Conservation (phyloP, 2,888 invertebrate genomes). For the Ophion slaviceki region DNA sequence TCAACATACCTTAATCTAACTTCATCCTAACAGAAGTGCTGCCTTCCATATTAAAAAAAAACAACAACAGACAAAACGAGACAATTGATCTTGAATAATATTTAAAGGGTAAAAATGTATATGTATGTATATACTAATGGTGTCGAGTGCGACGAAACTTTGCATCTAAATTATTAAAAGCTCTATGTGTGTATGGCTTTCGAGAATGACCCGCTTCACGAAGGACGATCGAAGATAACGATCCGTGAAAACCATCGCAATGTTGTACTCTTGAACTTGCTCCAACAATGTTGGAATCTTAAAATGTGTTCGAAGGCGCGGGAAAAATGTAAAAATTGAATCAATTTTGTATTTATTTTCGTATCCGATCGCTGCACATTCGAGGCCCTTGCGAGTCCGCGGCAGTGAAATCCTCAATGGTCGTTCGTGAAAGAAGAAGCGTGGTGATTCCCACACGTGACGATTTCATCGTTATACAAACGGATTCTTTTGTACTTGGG, state of each 20-base stretch:
- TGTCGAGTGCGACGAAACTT: slow-evolving; percentile 32
- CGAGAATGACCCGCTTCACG: slow-evolving; percentile 38
- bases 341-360: too few relatives aligned
- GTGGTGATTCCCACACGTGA: slow-evolving; percentile 1
- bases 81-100: slow-evolving; percentile 39
- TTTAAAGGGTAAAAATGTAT: slow-evolving; percentile 33
- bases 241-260: background rate
- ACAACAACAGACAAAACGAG: slow-evolving; percentile 24
- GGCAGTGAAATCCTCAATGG: slow-evolving; percentile 29
- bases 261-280: background rate
- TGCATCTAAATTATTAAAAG: slow-evolving; percentile 59
- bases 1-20: slow-evolving; percentile 21
- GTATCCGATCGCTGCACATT: background rate
- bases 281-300: background rate
- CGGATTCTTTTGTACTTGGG: slow-evolving; percentile 81
- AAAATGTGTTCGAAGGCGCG: background rate
- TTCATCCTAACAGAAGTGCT: slow-evolving; percentile 72
- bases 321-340: background rate
- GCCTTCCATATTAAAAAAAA: slow-evolving; percentile 67
- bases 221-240: slow-evolving; percentile 55
- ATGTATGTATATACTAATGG: slow-evolving; percentile 36
- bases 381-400: background rate
- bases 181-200: slow-evolving; percentile 64
- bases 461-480: slow-evolving; percentile 56
- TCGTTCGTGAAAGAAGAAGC: slow-evolving; percentile 40